Conservation (phyloP, 2,797 vertebrate genomes). For the Gallinago nigripennis region DNA sequence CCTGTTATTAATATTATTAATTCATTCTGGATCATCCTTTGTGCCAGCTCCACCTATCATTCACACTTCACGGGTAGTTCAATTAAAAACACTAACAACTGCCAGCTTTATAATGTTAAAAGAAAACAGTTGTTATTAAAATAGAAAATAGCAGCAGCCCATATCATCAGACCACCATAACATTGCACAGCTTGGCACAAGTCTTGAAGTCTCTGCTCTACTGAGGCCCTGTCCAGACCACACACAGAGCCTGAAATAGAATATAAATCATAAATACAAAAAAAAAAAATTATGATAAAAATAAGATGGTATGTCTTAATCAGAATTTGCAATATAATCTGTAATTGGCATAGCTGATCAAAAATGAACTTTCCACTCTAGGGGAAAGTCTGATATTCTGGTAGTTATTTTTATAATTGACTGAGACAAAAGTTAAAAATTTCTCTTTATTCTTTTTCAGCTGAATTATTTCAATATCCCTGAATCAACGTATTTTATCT, state of each 20-base stretch:
- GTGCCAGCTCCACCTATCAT: constrained; percentile 53
- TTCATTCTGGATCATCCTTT: constrained; percentile 23
- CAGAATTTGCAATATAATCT: constrained; percentile 4
- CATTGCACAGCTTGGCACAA: constrained; percentile 73
- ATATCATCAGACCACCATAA: constrained; percentile 76
- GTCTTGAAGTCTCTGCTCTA: constrained; percentile 65
- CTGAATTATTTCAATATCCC: constrained; percentile 13
- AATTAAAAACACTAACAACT: constrained; percentile 61
- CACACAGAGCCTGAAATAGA: constrained; percentile 70
- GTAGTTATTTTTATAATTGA: neutral
- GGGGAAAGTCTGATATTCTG: neutral
- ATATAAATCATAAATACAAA: constrained; percentile 36
- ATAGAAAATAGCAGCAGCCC: constrained; percentile 69
- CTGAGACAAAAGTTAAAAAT: neutral
- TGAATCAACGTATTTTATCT: constrained; percentile 13
- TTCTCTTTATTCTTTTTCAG: neutral
- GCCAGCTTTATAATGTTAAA: constrained; percentile 61
- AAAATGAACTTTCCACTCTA: neutral
- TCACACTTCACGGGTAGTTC: constrained; percentile 52
- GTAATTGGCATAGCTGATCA: neutral
- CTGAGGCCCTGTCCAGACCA: constrained; percentile 75
- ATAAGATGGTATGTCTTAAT: constrained; percentile 63
- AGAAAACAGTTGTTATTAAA: constrained; percentile 76
- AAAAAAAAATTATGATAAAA: constrained; percentile 37
- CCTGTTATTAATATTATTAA: constrained; percentile 36